These are phyloP conservation scores for Lamellibrachia luymesi DNA, from an alignment of 1,140 invertebrate genomes.

Conservation along the genomic window DNA sequence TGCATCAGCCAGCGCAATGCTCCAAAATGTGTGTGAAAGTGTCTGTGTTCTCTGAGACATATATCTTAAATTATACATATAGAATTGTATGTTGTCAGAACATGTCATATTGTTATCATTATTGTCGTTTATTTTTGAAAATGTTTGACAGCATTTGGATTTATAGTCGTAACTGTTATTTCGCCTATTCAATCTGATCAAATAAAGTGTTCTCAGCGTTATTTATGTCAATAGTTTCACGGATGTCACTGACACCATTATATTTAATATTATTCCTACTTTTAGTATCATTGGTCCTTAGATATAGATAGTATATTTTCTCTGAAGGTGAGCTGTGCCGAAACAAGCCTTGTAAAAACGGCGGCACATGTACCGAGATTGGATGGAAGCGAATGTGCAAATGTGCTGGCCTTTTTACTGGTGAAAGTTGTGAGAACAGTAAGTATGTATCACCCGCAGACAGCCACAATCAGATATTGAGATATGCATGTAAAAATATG, in stretches of 20 bases:
- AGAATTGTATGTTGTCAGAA: too few relatives aligned
- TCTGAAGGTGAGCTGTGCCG: background rate
- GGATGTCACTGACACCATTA: background rate
- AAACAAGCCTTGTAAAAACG: background rate
- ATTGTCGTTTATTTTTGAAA: too few relatives aligned
- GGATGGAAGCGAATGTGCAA: background rate
- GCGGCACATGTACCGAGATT: background rate
- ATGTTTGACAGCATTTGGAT: too few relatives aligned
- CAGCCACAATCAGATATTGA: background rate
- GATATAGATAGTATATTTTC: background rate
- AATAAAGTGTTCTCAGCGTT: too few relatives aligned
- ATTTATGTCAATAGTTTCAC: too few relatives aligned
- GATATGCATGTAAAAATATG: background rate
- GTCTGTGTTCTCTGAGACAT: too few relatives aligned
- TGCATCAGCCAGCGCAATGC: too few relatives aligned
- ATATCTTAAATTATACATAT: too few relatives aligned
- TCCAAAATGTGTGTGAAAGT: too few relatives aligned
- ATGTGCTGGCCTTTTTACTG: background rate
- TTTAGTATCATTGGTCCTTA: background rate
- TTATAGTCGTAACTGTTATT: background rate
- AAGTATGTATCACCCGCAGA: background rate
- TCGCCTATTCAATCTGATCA: background rate
- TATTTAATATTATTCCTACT: background rate
- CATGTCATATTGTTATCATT: too few relatives aligned
- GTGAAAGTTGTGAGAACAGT: background rate